These are phyloP conservation scores for Tangara arthus DNA, from an alignment of 2,797 vertebrate species.

Conservation along the genomic window DNA sequence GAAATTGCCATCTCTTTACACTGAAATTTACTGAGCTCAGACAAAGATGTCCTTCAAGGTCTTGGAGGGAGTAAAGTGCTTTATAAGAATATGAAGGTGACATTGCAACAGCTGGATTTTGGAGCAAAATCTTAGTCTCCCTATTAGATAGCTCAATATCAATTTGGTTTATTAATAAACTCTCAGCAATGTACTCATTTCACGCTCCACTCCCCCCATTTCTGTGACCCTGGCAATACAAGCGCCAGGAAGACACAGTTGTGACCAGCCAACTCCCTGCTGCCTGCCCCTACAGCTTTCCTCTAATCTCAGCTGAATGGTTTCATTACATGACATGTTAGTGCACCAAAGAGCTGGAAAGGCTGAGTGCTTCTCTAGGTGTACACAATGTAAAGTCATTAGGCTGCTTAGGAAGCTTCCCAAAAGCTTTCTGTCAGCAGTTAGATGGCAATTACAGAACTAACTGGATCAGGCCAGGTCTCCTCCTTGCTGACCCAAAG, in stretches of 20 bases:
- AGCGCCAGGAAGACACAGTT: neutral
- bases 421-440: constrained; percentile 33
- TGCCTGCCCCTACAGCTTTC: neutral
- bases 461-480: neutral
- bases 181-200: neutral
- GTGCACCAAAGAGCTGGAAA: neutral
- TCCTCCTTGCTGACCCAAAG: neutral
- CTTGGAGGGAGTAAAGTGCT: neutral
- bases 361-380: neutral
- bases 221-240: neutral
- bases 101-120: neutral
- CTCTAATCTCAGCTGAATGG: neutral
- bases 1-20: neutral
- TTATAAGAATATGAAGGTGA: neutral
- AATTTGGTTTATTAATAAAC: constrained; percentile 29
- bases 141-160: neutral
- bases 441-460: constrained; percentile 40
- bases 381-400: constrained; percentile 5
- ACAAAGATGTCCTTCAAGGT: neutral
- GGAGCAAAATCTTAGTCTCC: neutral
- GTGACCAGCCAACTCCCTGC: neutral
- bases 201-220: neutral
- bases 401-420: constrained; percentile 16
- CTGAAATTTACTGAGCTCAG: neutral
- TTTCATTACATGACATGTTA: constrained; percentile 3